Conservation (phyloP, 2,888 invertebrate genomes). For the Cheilosia grossa region DNA sequence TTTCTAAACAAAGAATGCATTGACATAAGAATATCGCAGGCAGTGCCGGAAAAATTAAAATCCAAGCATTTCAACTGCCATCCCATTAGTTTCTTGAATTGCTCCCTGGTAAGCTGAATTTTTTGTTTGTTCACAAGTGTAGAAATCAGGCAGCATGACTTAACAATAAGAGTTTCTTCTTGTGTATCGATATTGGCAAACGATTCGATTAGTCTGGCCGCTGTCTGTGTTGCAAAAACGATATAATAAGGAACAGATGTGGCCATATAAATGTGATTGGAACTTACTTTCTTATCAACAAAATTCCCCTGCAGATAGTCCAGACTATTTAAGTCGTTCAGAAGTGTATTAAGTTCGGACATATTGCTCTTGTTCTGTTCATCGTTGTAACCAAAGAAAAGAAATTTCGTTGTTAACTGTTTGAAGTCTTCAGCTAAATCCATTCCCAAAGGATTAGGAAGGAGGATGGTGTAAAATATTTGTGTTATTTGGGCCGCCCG, state of each 20-base stretch:
- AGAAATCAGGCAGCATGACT: constrained; percentile 85
- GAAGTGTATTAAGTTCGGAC: constrained; percentile 84
- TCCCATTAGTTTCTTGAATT: constrained; percentile 81
- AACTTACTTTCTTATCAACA: constrained; percentile 74
- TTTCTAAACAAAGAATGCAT: constrained; percentile 76
- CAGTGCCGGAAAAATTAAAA: constrained; percentile 74
- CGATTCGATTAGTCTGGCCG: constrained; percentile 75
- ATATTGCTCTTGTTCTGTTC: constrained; percentile 83
- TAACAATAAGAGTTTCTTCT: constrained; percentile 85
- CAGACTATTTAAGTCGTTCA: constrained; percentile 87
- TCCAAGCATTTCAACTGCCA: constrained; percentile 84
- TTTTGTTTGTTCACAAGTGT: constrained; percentile 85
- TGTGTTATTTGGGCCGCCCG: constrained; percentile 17
- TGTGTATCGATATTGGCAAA: constrained; percentile 79
- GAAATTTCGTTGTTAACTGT: constrained; percentile 76
- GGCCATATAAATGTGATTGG: not conserved
- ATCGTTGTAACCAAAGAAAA: constrained; percentile 80
- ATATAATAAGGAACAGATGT: constrained; percentile 31
- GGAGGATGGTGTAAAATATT: constrained; percentile 16
- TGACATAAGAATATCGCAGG: constrained; percentile 76
- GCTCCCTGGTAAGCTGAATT: constrained; percentile 82
- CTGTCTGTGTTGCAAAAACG: constrained; percentile 56
- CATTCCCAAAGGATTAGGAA: constrained; percentile 68
- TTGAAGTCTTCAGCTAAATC: constrained; percentile 72
- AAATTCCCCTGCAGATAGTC: constrained; percentile 84